These are phyloP conservation scores for Seriola rivoliana DNA, from an alignment of 2,113 vertebrate species.

Conservation along the genomic window DNA sequence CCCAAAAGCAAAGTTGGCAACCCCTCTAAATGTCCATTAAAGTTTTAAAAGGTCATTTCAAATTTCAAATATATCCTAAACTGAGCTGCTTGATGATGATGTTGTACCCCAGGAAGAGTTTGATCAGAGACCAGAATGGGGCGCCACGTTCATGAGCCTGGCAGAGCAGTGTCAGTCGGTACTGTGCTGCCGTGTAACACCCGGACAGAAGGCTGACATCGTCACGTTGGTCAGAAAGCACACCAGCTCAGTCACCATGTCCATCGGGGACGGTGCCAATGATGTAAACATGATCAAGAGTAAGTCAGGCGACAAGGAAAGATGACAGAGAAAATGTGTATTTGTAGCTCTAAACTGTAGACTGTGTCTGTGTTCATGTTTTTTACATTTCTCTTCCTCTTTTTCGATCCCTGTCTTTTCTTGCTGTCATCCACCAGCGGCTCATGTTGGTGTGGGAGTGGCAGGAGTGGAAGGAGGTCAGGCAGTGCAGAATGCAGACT, in stretches of 20 bases:
- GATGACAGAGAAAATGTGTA: background rate
- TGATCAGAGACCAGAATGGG: constrained; percentile 62
- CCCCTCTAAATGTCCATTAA: background rate
- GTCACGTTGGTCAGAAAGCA: constrained; percentile 90
- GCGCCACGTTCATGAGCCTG: constrained; percentile 87
- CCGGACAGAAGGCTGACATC: constrained; percentile 91
- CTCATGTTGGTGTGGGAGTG: constrained; percentile 93
- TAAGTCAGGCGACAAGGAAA: constrained; percentile 75
- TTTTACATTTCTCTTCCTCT: constrained; percentile 1
- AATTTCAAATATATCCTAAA: background rate
- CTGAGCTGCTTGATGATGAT: constrained; percentile 10
- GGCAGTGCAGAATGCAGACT: constrained; percentile 93
- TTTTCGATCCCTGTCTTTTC: background rate
- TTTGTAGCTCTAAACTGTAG: background rate
- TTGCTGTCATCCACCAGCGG: constrained; percentile 70
- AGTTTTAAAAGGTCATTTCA: background rate
- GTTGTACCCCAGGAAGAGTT: constrained; percentile 71
- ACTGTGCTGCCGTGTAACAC: constrained; percentile 94
- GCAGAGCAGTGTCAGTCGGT: constrained; percentile 90
- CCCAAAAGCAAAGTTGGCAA: background rate
- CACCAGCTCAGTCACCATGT: constrained; percentile 87
- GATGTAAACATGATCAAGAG: constrained; percentile 99
- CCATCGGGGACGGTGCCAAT: constrained; percentile 94
- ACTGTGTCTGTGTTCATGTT: background rate
- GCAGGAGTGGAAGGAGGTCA: constrained; percentile 91